Percentiles rank a stretch among this genome's conserved stretches.
Conservation (phyloP, 2,113 vertebrate species). For the Elgaria multicarinata region DNA sequence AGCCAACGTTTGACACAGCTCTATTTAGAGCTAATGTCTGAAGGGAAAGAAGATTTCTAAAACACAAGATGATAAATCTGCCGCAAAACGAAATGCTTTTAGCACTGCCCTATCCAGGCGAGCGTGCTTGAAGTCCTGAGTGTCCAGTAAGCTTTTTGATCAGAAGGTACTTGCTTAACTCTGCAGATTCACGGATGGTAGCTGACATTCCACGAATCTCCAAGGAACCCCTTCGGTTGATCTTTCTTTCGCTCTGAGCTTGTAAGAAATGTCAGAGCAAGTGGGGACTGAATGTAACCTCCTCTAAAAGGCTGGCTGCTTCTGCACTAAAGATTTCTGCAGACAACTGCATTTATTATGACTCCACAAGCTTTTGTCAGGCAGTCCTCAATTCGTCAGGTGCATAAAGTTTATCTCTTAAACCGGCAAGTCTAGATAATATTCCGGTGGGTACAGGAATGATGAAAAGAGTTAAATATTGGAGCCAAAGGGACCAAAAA, state of each 20-base stretch:
- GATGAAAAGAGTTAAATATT: not conserved
- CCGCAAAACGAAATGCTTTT: accelerated
- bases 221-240: accelerated
- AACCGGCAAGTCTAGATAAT: not conserved
- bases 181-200: no score
- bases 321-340: not conserved
- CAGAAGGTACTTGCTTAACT: not conserved
- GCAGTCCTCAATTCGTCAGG: not conserved
- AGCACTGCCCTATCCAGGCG: accelerated
- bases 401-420: not conserved
- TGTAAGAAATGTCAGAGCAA: conserved; percentile 31
- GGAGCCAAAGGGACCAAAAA: no score
- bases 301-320: not conserved
- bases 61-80: not conserved
- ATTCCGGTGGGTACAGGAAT: not conserved
- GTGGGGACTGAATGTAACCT: not conserved
- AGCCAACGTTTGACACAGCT: not conserved
- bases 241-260: accelerated
- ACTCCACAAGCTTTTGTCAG: no score
- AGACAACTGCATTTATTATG: no score
- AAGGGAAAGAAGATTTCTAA: not conserved
- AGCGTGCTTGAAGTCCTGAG: not conserved
- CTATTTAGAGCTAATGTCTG: not conserved
- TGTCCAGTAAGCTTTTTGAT: not conserved
- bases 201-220: accelerated